Conservation (phyloP, 1,140 invertebrate genomes). For the Euglossa dilemma region DNA sequence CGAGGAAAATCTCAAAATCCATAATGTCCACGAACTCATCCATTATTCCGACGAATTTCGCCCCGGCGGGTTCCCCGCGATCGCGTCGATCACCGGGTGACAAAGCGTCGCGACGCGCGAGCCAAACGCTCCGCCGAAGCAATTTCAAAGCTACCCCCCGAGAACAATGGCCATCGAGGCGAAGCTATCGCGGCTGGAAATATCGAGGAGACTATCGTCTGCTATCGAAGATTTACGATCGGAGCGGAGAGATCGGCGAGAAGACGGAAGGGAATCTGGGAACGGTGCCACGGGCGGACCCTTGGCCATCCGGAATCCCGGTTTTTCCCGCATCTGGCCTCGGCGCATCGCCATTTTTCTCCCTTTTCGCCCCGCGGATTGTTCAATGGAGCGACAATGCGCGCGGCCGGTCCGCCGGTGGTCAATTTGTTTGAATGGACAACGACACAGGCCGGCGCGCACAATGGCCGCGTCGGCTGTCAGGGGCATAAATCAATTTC, state of each 20-base stretch:
- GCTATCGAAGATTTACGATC: slow-evolving; percentile 21
- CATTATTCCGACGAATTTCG: background rate
- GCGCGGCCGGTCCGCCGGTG: slow-evolving; percentile 58
- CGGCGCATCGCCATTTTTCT: slow-evolving; percentile 67
- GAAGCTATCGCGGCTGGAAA: background rate
- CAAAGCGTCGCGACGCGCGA: background rate
- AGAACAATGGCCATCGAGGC: no score
- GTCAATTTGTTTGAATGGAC: slow-evolving; percentile 76
- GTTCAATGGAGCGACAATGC: slow-evolving; percentile 70
- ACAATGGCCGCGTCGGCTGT: slow-evolving; percentile 69
- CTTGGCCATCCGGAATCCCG: background rate
- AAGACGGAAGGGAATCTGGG: slow-evolving; percentile 21
- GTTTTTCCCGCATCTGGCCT: slow-evolving; percentile 66
- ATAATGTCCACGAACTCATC: background rate
- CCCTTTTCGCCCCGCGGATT: slow-evolving; percentile 68
- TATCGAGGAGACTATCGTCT: no score
- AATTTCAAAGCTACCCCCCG: background rate
- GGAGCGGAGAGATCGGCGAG: background rate
- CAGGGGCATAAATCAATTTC: slow-evolving; percentile 73
- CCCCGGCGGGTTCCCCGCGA: background rate
- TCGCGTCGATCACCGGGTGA: background rate
- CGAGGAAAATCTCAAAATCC: background rate
- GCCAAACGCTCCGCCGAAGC: background rate
- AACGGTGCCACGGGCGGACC: background rate
- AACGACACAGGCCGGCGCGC: slow-evolving; percentile 61